phyloP scores from a whole-genome alignment of 2,797 vertebrate genomes.

The Calcarius lapponicus region DNA sequence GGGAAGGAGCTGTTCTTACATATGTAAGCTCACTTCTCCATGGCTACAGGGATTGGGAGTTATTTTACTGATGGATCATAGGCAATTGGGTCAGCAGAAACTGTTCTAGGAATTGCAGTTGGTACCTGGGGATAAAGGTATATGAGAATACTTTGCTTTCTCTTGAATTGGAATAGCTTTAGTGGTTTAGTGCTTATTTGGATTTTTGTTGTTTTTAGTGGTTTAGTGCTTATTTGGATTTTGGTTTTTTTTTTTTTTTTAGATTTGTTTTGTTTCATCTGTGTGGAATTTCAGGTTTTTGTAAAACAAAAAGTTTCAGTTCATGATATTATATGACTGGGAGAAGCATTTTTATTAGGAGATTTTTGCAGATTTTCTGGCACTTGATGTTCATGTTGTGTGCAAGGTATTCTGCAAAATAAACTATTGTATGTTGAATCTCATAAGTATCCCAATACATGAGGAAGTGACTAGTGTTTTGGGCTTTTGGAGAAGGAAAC shows the following conservation, averaged over 20 bases:
- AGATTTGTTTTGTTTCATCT: background rate
- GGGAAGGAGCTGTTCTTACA: background rate
- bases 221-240: background rate
- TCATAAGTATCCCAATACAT: background rate
- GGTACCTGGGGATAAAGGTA: background rate
- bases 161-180: background rate
- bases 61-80: background rate
- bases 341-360: background rate
- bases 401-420: background rate
- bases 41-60: background rate
- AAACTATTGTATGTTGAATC: background rate
- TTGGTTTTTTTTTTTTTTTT: background rate
- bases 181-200: background rate
- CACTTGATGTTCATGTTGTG: background rate
- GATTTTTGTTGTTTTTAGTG: accelerated
- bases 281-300: background rate
- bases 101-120: background rate
- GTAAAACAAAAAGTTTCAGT: background rate
- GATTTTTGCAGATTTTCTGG: background rate
- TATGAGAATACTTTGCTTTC: background rate
- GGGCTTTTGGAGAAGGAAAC: background rate
- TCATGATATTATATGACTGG: background rate
- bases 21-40: background rate
- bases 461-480: background rate
- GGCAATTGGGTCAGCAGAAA: background rate